Base-by-base conservation (phyloP, 2,888 invertebrate genomes). In the Agrochola litura region DNA sequence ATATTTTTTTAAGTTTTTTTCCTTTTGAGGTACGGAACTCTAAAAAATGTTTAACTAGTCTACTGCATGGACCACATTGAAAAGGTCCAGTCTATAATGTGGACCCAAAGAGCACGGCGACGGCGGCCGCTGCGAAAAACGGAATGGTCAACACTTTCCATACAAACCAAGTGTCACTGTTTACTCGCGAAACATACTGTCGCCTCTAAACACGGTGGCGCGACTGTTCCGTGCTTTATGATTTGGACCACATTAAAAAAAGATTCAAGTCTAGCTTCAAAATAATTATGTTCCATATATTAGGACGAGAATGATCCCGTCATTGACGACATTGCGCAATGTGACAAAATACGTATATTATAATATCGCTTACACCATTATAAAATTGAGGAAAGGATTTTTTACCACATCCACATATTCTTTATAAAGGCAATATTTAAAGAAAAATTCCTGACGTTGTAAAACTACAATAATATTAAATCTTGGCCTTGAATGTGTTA, bases 381-480 rank as follows among this genome's bases (percentile, higher is more conserved):
- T 14, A 8, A 43, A 43, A 25, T 43, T 19, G n/a, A 10, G 10
- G 10, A 65, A 43, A 43, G 16, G 10, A 9, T 25, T 49, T 65
- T 43, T 43, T 25, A 43, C 9, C 14, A 4, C 8, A 1, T 10
- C 41, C 1, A 41, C 37, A 22, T n/a, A 66, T 46, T 25, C 4
- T 19, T 19, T 66, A 25, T n/a, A 66, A 46, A 25, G 16, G 9
- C 10, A 25, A 25, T 43, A n/a, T 43, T 12, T 43, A 16, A 43
- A 25, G 2, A 46, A 37, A 75, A 16, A 67, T 10, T 19, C 16
- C 3, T n/a, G n/a, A 49, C 0, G 4, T 41, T 41, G 22, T 71
- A 49, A 30, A 73, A 49, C 19, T 30, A 37, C 14, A 76, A 16
- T 46, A 43, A 6, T 3, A 76, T 54, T 76, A 43, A 76, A 76